Conservation (phyloP, 2,113 vertebrate species). For the Lipophrys pholis region DNA sequence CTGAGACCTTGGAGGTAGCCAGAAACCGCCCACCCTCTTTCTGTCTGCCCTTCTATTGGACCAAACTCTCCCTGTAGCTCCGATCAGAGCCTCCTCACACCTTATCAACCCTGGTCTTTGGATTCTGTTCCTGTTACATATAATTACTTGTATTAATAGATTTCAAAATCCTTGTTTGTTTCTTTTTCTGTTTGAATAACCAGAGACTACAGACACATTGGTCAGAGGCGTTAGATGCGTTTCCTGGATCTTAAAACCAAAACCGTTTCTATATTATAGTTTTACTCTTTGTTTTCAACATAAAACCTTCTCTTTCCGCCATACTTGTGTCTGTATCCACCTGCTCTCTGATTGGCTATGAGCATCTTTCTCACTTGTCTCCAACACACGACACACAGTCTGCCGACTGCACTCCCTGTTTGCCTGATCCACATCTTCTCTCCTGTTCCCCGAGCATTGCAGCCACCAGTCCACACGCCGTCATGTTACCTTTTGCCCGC, state of each 20-base stretch:
- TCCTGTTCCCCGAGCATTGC: background rate
- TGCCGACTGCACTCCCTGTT: background rate
- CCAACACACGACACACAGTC: slow-evolving; percentile 4
- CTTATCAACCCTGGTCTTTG: slow-evolving; percentile 11
- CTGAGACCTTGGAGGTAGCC: slow-evolving; percentile 46
- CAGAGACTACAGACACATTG: too few relatives aligned
- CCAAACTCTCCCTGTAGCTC: slow-evolving; percentile 33
- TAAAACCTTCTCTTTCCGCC: background rate
- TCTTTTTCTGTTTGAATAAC: too few relatives aligned
- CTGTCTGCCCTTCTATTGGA: slow-evolving; percentile 45
- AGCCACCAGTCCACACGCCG: background rate
- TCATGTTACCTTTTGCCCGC: background rate
- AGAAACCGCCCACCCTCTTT: slow-evolving; percentile 13
- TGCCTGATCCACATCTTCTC: background rate
- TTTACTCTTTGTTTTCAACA: background rate
- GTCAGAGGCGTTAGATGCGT: too few relatives aligned
- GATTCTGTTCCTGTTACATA: too few relatives aligned
- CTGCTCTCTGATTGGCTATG: slow-evolving; percentile 7
- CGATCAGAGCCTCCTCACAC: background rate
- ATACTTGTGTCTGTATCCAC: background rate
- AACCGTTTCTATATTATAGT: background rate
- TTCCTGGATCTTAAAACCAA: background rate
- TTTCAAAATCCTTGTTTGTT: too few relatives aligned
- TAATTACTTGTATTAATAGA: too few relatives aligned
- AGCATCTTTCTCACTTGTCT: background rate